Evolutionary conservation across 2,797 vertebrate species (phyloP).

Genomic region (Macropodus opercularis): DNA sequence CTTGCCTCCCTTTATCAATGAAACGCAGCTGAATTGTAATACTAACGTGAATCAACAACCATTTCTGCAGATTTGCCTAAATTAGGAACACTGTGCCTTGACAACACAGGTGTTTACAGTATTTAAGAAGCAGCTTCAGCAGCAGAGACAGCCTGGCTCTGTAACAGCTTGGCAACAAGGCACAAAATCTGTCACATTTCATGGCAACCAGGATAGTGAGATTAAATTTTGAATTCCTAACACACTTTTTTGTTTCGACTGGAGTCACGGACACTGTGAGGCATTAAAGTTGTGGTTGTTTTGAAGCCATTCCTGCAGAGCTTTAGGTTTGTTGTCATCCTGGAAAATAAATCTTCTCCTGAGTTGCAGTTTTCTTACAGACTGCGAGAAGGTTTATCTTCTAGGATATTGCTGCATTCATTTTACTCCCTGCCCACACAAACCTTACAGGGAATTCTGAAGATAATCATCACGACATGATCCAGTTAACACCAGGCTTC

Average conservation of each 20-base stretch:
- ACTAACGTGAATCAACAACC: background rate
- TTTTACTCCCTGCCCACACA: background rate
- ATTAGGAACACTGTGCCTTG: background rate
- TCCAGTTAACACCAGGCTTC: constrained; percentile 1
- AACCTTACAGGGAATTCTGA: background rate
- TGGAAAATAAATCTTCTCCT: constrained; percentile 15
- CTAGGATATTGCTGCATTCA: constrained; percentile 8
- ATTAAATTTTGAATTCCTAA: constrained; percentile 6
- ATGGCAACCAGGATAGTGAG: background rate
- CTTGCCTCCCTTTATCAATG: background rate
- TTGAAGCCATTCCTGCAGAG: background rate
- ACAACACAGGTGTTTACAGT: background rate
- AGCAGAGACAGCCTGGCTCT: background rate
- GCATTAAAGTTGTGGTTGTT: constrained; percentile 18
- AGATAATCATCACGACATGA: constrained; percentile 6
- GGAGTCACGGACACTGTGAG: constrained; percentile 7
- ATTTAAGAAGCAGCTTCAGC: background rate
- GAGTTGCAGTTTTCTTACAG: background rate
- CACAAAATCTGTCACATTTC: constrained; percentile 9
- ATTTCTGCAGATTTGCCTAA: background rate
- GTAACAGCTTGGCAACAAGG: background rate
- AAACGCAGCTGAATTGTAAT: background rate
- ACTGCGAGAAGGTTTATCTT: background rate
- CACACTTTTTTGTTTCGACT: constrained; percentile 15
- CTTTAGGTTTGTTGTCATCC: constrained; percentile 6